Evolutionary conservation across 2,113 vertebrate species (phyloP).

Genomic region (Nothoprocta perdicaria): DNA sequence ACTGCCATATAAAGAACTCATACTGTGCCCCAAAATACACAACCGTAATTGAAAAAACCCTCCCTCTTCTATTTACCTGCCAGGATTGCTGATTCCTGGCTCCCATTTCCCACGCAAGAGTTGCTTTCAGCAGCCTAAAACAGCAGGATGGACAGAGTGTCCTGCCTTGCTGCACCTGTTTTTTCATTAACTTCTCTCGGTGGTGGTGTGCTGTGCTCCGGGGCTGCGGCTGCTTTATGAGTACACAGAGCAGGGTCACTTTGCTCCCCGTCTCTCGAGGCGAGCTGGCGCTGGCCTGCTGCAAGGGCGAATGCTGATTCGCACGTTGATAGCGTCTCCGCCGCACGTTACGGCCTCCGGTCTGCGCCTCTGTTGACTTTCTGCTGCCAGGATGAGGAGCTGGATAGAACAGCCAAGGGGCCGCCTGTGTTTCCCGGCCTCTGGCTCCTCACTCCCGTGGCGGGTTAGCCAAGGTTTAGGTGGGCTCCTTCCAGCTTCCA

Average conservation of each 20-base stretch:
- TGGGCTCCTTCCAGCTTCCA: background rate
- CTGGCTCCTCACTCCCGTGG: background rate
- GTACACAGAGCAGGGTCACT: background rate
- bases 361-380: background rate
- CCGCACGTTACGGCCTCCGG: background rate
- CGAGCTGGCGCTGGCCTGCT: background rate
- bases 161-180: background rate
- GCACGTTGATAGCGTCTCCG: background rate
- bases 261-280: background rate
- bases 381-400: background rate
- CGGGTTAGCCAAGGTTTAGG: background rate
- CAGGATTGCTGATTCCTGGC: background rate
- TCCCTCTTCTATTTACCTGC: background rate
- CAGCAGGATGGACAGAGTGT: background rate
- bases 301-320: background rate
- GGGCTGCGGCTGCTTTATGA: background rate
- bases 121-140: background rate
- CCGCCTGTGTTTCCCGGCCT: background rate
- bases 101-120: background rate
- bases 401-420: background rate
- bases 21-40: background rate
- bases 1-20: background rate
- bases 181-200: background rate
- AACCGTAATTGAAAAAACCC: background rate
- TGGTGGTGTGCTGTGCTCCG: background rate